Evolutionary conservation across 2,797 vertebrate genomes (phyloP).

Genomic region (Thunnus albacares): DNA sequence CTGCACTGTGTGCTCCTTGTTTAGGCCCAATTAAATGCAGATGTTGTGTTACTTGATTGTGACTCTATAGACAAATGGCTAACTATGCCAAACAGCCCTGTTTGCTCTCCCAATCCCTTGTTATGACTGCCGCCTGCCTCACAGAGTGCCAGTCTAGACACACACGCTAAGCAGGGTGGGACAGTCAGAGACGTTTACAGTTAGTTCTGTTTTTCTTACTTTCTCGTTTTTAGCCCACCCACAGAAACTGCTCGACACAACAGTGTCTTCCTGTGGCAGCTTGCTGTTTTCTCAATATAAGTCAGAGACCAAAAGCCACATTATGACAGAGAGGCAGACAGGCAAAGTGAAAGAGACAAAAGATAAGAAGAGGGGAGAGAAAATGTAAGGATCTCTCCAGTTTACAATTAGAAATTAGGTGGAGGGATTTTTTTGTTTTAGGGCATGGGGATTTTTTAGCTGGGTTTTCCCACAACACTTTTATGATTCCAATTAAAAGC

Average conservation of each 20-base stretch:
- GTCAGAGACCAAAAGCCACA: conserved; percentile 75
- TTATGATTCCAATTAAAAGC: conserved; percentile 50
- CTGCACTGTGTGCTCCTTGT: conserved; percentile 64
- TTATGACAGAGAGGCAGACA: conserved; percentile 45
- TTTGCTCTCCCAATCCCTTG: conserved; percentile 78
- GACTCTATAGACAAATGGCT: conserved; percentile 53
- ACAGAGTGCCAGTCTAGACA: conserved; percentile 77
- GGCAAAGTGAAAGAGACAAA: conserved; percentile 50
- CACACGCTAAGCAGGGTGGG: conserved; percentile 81
- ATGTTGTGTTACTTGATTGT: conserved; percentile 65
- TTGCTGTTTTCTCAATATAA: conserved; percentile 71
- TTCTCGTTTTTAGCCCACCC: conserved; percentile 77
- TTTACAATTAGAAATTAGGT: conserved; percentile 57
- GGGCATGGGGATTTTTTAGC: conserved; percentile 58
- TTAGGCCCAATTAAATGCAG: conserved; percentile 71
- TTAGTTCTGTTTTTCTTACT: conserved; percentile 77
- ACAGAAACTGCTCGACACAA: conserved; percentile 74
- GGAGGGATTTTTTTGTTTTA: conserved; percentile 49
- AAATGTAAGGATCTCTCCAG: conserved; percentile 60
- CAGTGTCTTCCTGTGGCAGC: conserved; percentile 76
- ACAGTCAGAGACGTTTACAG: conserved; percentile 75
- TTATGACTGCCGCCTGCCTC: conserved; percentile 74
- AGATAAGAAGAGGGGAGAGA: conserved; percentile 18
- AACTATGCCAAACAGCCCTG: conserved; percentile 61
- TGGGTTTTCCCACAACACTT: conserved; percentile 69